Evolutionary conservation across 1,140 invertebrate genomes (phyloP).

Genomic region (Drosophila repletoides): DNA sequence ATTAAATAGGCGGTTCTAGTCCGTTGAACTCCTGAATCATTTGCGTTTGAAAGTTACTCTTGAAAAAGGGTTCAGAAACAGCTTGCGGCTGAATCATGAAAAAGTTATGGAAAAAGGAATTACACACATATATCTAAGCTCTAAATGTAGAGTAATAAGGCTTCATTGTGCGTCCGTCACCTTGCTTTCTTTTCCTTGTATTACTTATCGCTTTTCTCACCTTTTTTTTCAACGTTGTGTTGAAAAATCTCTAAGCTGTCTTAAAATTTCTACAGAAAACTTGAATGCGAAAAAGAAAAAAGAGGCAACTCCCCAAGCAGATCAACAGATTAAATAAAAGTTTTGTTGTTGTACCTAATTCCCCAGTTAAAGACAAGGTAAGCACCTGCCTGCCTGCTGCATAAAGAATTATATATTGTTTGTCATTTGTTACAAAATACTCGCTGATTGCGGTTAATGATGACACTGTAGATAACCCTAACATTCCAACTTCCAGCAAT

Average conservation of each 20-base stretch:
- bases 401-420: slow-evolving; percentile 64
- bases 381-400: slow-evolving; percentile 17
- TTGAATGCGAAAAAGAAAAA: slow-evolving; percentile 45
- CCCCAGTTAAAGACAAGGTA: slow-evolving; percentile 9
- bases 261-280: slow-evolving; percentile 61
- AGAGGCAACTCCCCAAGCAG: slow-evolving; percentile 27
- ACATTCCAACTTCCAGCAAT: slow-evolving; percentile 19
- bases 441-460: slow-evolving; percentile 75
- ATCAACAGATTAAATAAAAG: slow-evolving; percentile 74
- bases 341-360: slow-evolving; percentile 41
- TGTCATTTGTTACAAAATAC: slow-evolving; percentile 64
- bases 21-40: no score
- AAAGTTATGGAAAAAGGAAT: no score
- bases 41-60: no score
- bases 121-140: background rate
- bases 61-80: no score
- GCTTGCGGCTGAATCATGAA: no score
- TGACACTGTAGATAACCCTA: slow-evolving; percentile 63
- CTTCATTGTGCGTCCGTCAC: background rate
- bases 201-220: slow-evolving; percentile 31
- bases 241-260: slow-evolving; percentile 68
- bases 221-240: slow-evolving; percentile 48
- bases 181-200: slow-evolving; percentile 1
- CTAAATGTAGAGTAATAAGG: background rate
- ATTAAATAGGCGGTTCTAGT: no score